These are phyloP conservation scores for Sandelia bainsii DNA, from an alignment of 2,797 vertebrate species.

Conservation along the genomic window DNA sequence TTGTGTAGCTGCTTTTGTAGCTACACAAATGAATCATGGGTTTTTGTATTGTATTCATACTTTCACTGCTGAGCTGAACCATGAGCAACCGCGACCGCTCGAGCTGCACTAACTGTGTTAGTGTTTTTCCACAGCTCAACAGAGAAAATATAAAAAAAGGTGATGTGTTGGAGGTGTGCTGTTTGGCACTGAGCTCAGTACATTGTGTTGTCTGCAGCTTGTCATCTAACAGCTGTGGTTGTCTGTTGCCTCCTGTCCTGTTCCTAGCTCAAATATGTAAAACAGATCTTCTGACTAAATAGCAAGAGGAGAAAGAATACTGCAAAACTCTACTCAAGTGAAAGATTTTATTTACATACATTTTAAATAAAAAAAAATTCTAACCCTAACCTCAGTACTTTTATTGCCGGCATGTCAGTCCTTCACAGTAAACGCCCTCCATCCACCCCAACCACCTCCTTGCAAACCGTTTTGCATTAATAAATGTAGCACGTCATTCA, in stretches of 20 bases:
- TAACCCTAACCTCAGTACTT: too few species aligned
- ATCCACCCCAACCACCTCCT: too few species aligned
- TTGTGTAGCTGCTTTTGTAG: neutral
- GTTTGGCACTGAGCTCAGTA: neutral
- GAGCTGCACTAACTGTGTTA: neutral
- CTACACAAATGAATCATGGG: neutral
- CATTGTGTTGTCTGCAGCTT: neutral
- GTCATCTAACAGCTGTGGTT: neutral
- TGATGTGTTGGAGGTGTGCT: neutral
- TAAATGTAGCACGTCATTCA: too few species aligned
- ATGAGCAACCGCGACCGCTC: neutral
- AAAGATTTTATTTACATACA: too few species aligned
- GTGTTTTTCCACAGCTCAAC: neutral
- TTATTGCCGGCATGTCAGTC: too few species aligned
- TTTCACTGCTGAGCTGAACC: neutral
- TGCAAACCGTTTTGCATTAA: too few species aligned
- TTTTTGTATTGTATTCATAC: neutral
- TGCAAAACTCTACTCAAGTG: too few species aligned
- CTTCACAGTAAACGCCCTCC: too few species aligned
- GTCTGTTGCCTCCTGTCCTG: neutral
- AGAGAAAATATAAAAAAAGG: constrained; percentile 1
- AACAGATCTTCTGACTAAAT: neutral
- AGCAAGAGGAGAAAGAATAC: neutral
- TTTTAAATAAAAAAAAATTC: too few species aligned
- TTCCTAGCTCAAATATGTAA: neutral